phyloP scores from a whole-genome alignment of 2,797 vertebrate genomes.

The Enteromius fasciolatus region DNA sequence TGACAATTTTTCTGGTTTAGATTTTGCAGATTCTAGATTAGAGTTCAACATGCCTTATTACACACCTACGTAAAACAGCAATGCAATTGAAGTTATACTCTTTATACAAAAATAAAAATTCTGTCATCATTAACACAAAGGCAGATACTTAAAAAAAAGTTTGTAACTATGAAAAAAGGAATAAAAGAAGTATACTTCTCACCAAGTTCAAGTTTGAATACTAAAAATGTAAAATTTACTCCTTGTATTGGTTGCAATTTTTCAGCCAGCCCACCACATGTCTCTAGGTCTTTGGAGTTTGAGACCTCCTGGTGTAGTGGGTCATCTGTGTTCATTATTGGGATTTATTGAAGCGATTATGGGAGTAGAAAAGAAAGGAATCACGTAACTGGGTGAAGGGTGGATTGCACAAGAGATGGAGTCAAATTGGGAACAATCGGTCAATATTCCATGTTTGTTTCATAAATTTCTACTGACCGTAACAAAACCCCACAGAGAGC shows the following conservation, averaged over 20 bases:
- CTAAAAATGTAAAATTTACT: neutral
- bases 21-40: too few relatives aligned
- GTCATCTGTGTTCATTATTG: conserved; percentile 23
- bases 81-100: neutral
- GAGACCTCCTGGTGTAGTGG: conserved; percentile 7
- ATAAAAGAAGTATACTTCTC: neutral
- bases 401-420: conserved; percentile 36
- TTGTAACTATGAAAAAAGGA: too few relatives aligned
- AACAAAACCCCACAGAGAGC: conserved; percentile 16
- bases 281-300: neutral
- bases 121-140: too few relatives aligned
- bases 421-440: conserved; percentile 18
- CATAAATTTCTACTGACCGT: neutral
- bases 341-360: conserved; percentile 22
- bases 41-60: neutral
- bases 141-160: too few relatives aligned
- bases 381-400: conserved; percentile 11
- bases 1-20: neutral
- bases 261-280: neutral
- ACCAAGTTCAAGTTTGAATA: neutral
- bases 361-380: neutral
- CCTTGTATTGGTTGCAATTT: neutral
- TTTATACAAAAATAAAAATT: too few relatives aligned
- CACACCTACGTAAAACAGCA: neutral
- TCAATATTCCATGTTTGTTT: neutral